These are phyloP conservation scores for Drosophila grimshawi DNA, from an alignment of 1,140 invertebrate species.

Conservation along the genomic window DNA sequence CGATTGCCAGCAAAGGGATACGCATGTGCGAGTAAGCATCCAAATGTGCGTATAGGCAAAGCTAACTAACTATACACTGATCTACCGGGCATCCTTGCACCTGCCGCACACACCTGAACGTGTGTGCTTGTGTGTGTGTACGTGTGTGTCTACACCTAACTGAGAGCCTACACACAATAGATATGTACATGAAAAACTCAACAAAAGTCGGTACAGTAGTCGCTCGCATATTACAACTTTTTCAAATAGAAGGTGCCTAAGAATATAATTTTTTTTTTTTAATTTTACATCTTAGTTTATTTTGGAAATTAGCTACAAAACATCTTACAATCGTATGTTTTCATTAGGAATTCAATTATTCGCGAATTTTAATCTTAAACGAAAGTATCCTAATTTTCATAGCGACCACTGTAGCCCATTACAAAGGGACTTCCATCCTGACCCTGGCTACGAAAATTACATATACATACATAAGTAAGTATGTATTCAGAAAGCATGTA, in stretches of 20 bases:
- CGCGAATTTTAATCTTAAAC: not conserved
- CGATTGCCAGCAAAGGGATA: constrained; percentile 36
- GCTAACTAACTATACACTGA: constrained; percentile 14
- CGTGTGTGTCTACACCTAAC: constrained; percentile 13
- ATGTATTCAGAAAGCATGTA: constrained; percentile 34
- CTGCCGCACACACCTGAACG: constrained; percentile 12
- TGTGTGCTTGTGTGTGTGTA: constrained; percentile 1
- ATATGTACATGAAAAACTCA: constrained; percentile 44
- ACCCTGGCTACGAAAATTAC: constrained; percentile 62
- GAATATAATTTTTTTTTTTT: not conserved
- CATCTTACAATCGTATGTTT: not conserved
- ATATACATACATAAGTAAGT: constrained; percentile 26
- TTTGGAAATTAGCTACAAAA: not conserved
- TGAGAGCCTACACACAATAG: constrained; percentile 21
- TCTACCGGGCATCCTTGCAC: constrained; percentile 31
- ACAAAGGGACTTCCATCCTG: constrained; percentile 58
- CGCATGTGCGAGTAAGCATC: constrained; percentile 17
- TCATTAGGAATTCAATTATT: not conserved
- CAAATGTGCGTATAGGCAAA: constrained; percentile 24
- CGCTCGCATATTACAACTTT: not conserved
- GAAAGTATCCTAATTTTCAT: not conserved
- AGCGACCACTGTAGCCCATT: constrained; percentile 26
- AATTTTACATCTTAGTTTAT: not conserved
- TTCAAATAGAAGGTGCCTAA: not conserved
- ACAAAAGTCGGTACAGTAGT: constrained; percentile 36